Base-by-base conservation (phyloP, 2,113 vertebrate genomes). In the Arothron firmamentum region DNA sequence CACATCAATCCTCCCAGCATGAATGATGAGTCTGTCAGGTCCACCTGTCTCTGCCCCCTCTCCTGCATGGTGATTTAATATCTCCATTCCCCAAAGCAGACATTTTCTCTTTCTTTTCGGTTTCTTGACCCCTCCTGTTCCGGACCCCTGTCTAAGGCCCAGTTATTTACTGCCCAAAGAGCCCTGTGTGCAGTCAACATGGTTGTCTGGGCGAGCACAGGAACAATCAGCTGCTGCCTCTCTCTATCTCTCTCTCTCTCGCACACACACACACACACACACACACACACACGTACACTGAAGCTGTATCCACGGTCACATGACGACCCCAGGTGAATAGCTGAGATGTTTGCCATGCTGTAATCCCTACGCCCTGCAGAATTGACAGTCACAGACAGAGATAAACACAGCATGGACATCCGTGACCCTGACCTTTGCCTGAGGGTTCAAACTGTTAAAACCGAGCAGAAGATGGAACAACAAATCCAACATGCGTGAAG, bases 81-180 rank as follows among this genome's bases (percentile, higher is more conserved):
- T 70, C 41, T 66, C 49, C 0, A 8, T 41, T 21, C 55, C 62
- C 57, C 6, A 63, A 65, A 38, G 78, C 52, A 79, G 79, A 75
- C 71, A 43, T 79, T 75, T 78, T 83, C 3, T 58, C 48, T 65
- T 54, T 72, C 65, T 72, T 71, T 3, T 52, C 64, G 19, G 66
- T 50, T 15, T 79, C 77, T 80, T 84, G 76, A 79, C 77, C 70
- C 50, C 18, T 56, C 17, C 11, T 52, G 69, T 59, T 62, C 51
- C 6, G 56, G 70, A 62, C 74, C 71, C 67, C 77, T 53, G 56
- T 65, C 75, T 50, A 59, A 66, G 70, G 57, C 67, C 65, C 52
- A 67, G 72, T 79, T 83, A 87, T 87, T 87, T 87, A 83, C 83
- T 79, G 71, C 78, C 69, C 77, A 70, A 55, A 80, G 76, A 85